Evolutionary conservation across 2,888 invertebrate genomes (phyloP), one percentile per base, ranked within the genome.

Genomic region (Nomada fucata): DNA sequence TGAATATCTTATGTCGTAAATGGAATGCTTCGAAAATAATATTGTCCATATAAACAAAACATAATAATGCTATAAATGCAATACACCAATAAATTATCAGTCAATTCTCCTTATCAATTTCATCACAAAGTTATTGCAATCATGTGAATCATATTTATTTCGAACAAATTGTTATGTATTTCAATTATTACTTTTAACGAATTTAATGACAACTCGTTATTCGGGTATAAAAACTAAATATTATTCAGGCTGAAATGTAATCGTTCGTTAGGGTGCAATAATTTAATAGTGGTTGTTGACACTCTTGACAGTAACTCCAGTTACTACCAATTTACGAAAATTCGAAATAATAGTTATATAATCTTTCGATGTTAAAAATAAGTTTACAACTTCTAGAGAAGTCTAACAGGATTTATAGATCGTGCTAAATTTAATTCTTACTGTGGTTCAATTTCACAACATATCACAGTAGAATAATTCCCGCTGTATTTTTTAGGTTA

Each of bases 401-500:
- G 29, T 50, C 65, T 44, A n/a, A 64, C 2, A 20, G n/a, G 55
- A 79, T 80, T 75, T 75, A 74, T 52, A 44, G 29, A 68, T 15
- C 53, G 64, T 59, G 76, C 61, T 71, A 52, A 53, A 68, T 77
- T 70, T 70, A 64, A 59, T 71, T 73, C 26, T 78, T 74, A 67
- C 67, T 72, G 50, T 78, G 29, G 52, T 61, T 61, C 75, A 84
- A 76, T 76, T 75, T 79, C 70, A 76, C 73, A 82, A 84, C 78
- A 79, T 68, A 84, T 78, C 77, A 74, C 65, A 61, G 77, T 60
- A 86, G 79, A 69, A 69, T 70, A 64, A 70, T 75, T 76, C 75
- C 68, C 70, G 77, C 36, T 47, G 55, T 70, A 85, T 76, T 93
- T 47, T 92, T 84, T 87, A 93, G 93, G 93, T 93, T 93, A 93